Conservation (phyloP, 2,888 invertebrate species). For the Aleiodes leptofemur region DNA sequence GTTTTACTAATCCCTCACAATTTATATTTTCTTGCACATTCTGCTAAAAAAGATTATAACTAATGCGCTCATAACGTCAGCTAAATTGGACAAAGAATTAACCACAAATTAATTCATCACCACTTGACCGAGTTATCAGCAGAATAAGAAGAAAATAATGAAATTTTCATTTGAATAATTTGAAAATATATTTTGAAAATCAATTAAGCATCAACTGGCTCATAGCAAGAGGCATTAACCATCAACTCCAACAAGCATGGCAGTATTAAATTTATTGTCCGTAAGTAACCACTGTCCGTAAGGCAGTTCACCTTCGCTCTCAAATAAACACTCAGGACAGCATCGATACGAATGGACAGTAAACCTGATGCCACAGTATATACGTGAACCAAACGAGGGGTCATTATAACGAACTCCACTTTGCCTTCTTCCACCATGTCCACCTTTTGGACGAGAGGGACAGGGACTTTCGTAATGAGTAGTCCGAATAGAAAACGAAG, state of each 20-base stretch:
- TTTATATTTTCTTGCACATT: no score
- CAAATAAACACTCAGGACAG: slow-evolving; percentile 39
- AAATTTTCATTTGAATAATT: background rate
- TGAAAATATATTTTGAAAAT: no score
- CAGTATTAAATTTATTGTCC: slow-evolving; percentile 40
- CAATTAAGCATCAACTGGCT: no score
- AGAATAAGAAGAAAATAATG: no score
- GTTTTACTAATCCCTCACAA: no score
- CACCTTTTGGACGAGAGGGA: slow-evolving; percentile 48
- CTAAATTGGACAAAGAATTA: no score
- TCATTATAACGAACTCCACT: slow-evolving; percentile 69
- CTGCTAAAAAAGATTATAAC: no score
- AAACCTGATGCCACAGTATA: slow-evolving; percentile 14
- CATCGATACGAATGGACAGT: slow-evolving; percentile 57
- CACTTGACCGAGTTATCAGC: no score
- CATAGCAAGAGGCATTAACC: no score
- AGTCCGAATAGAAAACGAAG: slow-evolving; percentile 40
- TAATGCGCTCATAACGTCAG: no score
- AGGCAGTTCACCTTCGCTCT: slow-evolving; percentile 47
- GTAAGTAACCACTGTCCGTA: slow-evolving; percentile 35
- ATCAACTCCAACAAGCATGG: no score
- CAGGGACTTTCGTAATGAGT: slow-evolving; percentile 47
- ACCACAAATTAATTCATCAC: no score
- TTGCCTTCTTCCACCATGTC: slow-evolving; percentile 54
- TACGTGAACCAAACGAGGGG: slow-evolving; percentile 52